Base-by-base conservation (phyloP, 2,113 vertebrate genomes). In the Gasterosteus nipponicus region DNA sequence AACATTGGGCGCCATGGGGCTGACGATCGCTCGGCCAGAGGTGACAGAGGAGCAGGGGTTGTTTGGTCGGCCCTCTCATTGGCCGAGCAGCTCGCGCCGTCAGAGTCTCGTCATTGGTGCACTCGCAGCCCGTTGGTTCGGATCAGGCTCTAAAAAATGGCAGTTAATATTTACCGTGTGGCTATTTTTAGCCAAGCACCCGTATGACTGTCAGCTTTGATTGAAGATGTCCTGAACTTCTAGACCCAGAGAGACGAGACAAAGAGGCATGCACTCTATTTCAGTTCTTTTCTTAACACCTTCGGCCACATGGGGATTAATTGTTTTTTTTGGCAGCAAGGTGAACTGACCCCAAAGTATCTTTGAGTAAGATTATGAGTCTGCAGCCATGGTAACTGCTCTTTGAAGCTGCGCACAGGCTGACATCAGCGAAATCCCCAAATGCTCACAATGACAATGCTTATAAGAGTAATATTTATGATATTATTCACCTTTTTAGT, bases 141-240 rank as follows among this genome's bases (percentile, higher is more conserved):
- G 33, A 61, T 75, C 38, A 5, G 73, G 10, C 29, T 79, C 68
- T 58, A 41, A 82, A 85, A 77, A 81, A 88, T 54, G 61, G 51
- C 58, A 39, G 49, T 75, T 82, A 64, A 82, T 83, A 57, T 84
- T 84, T 73, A 82, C 68, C 64, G 39, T 19, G 44, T 22, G 59
- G 75, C 80, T 91, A 90, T 91, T 90, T 89, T 89, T 89, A 90
- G 75, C 86, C 44, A 6, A 33, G 78, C 26, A 39, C 26, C 69
- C 31, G n/a, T 73, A 77, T 49, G 71, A 57, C 86, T 86, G 83
- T 84, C 90, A 78, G 68, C 58, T 81, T 44, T 86, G 83, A 90
- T 77, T 74, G 80, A 89, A 80, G 78, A 79, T 73, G 69, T 57
- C 69, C 64, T 71, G 72, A 67, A 80, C 79, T 86, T 78, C 44